Base-by-base conservation (phyloP, 2,797 vertebrate species). In the Parotocinclus haroldoi region DNA sequence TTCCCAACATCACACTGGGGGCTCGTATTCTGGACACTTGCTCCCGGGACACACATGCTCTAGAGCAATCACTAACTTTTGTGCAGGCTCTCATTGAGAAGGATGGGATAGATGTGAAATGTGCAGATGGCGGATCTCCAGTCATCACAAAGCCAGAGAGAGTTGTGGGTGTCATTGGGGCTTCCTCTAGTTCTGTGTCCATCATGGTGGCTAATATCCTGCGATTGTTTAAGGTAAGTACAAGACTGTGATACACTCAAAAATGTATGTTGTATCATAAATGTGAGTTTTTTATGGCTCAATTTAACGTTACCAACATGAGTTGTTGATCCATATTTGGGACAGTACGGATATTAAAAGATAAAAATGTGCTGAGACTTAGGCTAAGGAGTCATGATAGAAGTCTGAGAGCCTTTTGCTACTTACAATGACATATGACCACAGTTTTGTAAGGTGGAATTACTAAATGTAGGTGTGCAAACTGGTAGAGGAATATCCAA, bases 151-250 rank as follows among this genome's bases (percentile, higher is more conserved):
- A 96, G 59, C 96, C 96, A 0, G 96, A 99, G 81, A 79, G 96
- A 1, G 96, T 99, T 79, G 96, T 96, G 36, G 96, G 96, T 0
- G 96, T 99, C 76, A 97, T 99, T 0, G 96, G 96, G 0, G 96
- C 96, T 16, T 99, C 96, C 0, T 96, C 93, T 77, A 99, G 96
- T 86, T 99, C 96, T 0, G 96, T 99, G 68, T 99, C 96, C 80
- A 99, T 99, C 84, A 99, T 99, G 96, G 96, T 99, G 85, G 96
- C 96, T 78, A 99, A 99, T 84, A 98, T 99, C 66, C 90, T 99
- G 10, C 92, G 96, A 37, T 91, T 99, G 74, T 99, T 99, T 78
- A 98, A 98, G 94, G 96, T 99, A 83, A 84, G 81, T 7, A 17
- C 13, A 46, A 5, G 27, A 27, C 27, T 27, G 2, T 27, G 27